A percentile compares a stretch with the other conserved stretches of the same genome.
phyloP scores from a whole-genome alignment of 2,888 invertebrate species.

The Invenusta paracnida region DNA sequence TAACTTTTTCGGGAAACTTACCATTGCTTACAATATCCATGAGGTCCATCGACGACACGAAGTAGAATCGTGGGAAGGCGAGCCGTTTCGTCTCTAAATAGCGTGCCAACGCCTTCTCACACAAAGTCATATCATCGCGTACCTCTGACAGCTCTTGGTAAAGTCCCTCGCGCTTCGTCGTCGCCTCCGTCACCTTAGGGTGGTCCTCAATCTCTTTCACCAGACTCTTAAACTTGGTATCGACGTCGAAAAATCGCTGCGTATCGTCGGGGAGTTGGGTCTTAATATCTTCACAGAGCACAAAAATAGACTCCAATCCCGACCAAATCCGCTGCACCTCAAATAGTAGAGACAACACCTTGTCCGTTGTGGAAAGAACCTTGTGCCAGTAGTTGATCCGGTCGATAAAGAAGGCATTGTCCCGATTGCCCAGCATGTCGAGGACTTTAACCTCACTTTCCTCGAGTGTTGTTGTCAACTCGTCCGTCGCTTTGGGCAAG shows the following conservation, averaged over 20 bases:
- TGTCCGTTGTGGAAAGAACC: slow-evolving; percentile 83
- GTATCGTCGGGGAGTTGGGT: slow-evolving; percentile 89
- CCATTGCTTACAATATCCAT: slow-evolving; percentile 90
- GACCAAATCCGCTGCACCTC: slow-evolving; percentile 96
- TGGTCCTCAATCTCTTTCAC: slow-evolving; percentile 74
- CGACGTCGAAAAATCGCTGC: slow-evolving; percentile 81
- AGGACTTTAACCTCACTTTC: slow-evolving; percentile 92
- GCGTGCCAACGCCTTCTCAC: slow-evolving; percentile 91
- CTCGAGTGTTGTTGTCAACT: slow-evolving; percentile 89
- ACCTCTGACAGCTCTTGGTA: slow-evolving; percentile 73
- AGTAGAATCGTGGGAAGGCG: slow-evolving; percentile 92
- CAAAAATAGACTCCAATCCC: slow-evolving; percentile 91
- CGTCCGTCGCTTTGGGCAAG: slow-evolving; percentile 82
- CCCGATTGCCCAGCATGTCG: slow-evolving; percentile 93
- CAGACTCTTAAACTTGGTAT: slow-evolving; percentile 73
- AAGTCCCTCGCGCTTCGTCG: slow-evolving; percentile 74
- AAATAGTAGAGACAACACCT: slow-evolving; percentile 70
- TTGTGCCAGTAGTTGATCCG: slow-evolving; percentile 91
- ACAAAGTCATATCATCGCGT: slow-evolving; percentile 78
- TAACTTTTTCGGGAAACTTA: slow-evolving; percentile 67
- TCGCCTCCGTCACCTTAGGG: slow-evolving; percentile 82
- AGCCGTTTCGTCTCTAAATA: slow-evolving; percentile 91
- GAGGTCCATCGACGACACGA: slow-evolving; percentile 89
- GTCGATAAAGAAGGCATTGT: slow-evolving; percentile 86
- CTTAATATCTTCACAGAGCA: slow-evolving; percentile 92